Percentiles rank a stretch among this genome's conserved stretches.
Evolutionary conservation across 2,113 vertebrate genomes (phyloP).

Genomic region (Chascanopsetta lugubris): DNA sequence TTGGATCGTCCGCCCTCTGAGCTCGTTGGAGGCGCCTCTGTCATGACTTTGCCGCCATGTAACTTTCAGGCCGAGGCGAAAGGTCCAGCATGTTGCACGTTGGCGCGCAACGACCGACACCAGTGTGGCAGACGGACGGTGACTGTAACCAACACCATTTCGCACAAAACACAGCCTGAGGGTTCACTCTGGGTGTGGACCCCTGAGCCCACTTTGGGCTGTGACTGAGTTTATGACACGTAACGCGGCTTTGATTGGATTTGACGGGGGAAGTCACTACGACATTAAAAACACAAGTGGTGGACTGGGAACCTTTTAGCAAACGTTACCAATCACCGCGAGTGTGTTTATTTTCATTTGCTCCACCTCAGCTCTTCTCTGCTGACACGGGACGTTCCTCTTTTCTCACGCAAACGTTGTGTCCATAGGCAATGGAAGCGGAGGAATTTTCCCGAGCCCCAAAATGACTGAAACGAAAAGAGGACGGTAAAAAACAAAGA

Average conservation of each 20-base stretch:
- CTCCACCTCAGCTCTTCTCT: neutral
- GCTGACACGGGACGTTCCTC: neutral
- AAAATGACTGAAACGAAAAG: too few relatives aligned
- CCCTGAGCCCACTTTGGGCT: neutral
- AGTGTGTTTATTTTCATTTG: neutral
- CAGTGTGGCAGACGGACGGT: neutral
- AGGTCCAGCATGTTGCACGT: neutral
- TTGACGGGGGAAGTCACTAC: neutral
- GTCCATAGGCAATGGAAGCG: too few relatives aligned
- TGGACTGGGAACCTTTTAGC: neutral
- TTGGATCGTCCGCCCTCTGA: too few relatives aligned
- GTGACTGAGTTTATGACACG: slow-evolving; percentile 5
- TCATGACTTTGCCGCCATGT: too few relatives aligned
- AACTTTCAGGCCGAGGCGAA: too few relatives aligned
- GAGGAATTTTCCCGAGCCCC: too few relatives aligned
- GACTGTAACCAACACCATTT: slow-evolving; percentile 2
- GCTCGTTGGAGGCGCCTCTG: too few relatives aligned
- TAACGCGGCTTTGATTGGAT: neutral
- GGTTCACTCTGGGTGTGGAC: neutral
- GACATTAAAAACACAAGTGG: neutral
- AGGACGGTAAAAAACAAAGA: too few relatives aligned
- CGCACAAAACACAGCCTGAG: neutral
- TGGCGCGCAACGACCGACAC: neutral
- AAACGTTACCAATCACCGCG: neutral
- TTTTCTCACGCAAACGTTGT: too few relatives aligned